phyloP scores from a whole-genome alignment of 2,888 invertebrate species.

The Steinernema carpocapsae region DNA sequence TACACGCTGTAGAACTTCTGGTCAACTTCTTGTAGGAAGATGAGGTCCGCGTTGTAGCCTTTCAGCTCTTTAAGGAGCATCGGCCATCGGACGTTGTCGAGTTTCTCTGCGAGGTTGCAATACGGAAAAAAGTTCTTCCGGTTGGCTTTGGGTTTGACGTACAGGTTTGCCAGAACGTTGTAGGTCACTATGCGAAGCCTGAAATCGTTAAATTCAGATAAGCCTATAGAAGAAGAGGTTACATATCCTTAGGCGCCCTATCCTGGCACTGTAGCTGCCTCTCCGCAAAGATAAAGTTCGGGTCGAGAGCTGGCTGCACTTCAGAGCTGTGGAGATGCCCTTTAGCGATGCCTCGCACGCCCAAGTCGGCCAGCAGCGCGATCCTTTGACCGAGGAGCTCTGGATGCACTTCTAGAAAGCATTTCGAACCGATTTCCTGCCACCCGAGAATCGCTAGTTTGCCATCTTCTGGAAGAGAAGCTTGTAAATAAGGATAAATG shows the following conservation, averaged over 20 bases:
- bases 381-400: background rate
- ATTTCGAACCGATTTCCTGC: background rate
- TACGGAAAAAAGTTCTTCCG: too few species aligned
- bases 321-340: background rate
- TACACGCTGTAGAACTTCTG: background rate
- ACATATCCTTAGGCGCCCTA: background rate
- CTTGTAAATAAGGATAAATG: background rate
- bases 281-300: background rate
- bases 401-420: background rate
- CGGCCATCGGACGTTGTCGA: background rate
- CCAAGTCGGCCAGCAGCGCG: background rate
- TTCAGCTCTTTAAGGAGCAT: background rate
- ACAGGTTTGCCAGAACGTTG: constrained; percentile 9
- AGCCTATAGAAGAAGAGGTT: background rate
- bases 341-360: background rate
- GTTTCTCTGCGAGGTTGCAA: background rate
- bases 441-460: background rate
- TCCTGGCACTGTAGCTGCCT: background rate
- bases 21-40: constrained; percentile 25
- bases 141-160: background rate
- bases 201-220: background rate
- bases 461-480: background rate
- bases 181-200: background rate
- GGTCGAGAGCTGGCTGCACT: background rate
- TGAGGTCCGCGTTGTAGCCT: constrained; percentile 8